Conservation (phyloP, 1,140 invertebrate species). For the Aricia agestis region DNA sequence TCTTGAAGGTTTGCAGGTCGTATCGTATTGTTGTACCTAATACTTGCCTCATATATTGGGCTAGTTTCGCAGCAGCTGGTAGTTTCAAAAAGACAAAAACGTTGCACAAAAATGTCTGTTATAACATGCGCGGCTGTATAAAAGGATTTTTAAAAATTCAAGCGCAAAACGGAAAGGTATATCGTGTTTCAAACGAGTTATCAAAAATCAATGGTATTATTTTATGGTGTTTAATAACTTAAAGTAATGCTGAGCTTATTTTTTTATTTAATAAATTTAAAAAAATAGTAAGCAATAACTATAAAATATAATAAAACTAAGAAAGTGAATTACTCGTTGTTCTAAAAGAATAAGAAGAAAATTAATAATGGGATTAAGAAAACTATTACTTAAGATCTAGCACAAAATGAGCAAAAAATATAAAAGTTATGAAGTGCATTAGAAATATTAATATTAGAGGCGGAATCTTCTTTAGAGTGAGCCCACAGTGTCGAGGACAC, state of each 20-base stretch:
- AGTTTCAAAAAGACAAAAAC: background rate
- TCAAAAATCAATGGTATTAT: too few relatives aligned
- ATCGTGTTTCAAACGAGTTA: background rate
- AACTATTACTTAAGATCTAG: background rate
- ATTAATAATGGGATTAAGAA: background rate
- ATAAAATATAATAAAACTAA: too few relatives aligned
- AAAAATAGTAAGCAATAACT: too few relatives aligned
- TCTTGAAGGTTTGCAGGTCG: too few relatives aligned
- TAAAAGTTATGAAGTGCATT: background rate
- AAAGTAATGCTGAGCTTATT: too few relatives aligned
- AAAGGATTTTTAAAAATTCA: background rate
- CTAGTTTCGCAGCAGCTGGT: background rate
- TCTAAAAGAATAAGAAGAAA: background rate
- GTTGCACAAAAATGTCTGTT: background rate
- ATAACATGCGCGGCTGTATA: background rate
- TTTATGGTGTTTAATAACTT: too few relatives aligned
- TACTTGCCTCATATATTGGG: background rate
- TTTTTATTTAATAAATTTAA: too few relatives aligned
- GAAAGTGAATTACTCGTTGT: too few relatives aligned
- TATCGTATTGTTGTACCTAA: background rate
- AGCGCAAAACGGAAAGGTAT: background rate
- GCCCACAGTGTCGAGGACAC: too few relatives aligned
- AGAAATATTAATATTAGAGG: conserved; percentile 2
- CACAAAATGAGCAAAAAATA: background rate
- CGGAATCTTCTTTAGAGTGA: background rate